A percentile compares a stretch with the other conserved stretches of the same genome.
Evolutionary conservation across 1,140 invertebrate genomes (phyloP).

Genomic region (Brachystomella parvula): DNA sequence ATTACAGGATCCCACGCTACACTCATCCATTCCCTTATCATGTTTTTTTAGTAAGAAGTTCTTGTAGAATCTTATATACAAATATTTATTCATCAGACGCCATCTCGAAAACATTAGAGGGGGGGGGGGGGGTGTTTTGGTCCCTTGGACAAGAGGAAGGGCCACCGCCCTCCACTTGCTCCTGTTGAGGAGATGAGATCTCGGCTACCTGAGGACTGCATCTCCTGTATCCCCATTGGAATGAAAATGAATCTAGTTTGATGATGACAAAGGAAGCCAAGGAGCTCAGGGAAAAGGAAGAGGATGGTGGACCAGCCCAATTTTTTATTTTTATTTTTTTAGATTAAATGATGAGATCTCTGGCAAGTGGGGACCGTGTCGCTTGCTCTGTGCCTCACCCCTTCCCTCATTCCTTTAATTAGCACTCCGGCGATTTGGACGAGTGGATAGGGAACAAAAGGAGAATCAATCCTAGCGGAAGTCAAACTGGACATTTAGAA

Average conservation of each 20-base stretch:
- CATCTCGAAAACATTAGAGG: not conserved
- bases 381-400: constrained; percentile 3
- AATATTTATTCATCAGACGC: not conserved
- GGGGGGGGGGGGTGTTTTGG: not conserved
- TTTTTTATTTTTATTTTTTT: too few relatives aligned
- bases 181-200: not conserved
- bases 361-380: not conserved
- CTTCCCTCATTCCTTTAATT: constrained; percentile 2
- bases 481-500: constrained; percentile 4
- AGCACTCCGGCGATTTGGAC: not conserved
- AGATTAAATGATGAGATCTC: not conserved
- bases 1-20: not conserved
- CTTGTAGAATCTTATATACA: too few relatives aligned
- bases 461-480: constrained; percentile 3
- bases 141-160: not conserved
- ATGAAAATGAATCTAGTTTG: not conserved
- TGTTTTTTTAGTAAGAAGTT: too few relatives aligned
- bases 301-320: not conserved
- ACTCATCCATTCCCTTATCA: not conserved
- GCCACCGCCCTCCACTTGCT: not conserved
- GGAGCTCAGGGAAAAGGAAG: not conserved
- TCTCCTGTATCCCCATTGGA: not conserved
- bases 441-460: not conserved
- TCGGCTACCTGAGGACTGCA: not conserved
- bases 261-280: not conserved